Percentiles rank a stretch among this genome's conserved stretches.
These are phyloP conservation scores for Thera britannica DNA, from an alignment of 2,888 invertebrate species.

Conservation along the genomic window DNA sequence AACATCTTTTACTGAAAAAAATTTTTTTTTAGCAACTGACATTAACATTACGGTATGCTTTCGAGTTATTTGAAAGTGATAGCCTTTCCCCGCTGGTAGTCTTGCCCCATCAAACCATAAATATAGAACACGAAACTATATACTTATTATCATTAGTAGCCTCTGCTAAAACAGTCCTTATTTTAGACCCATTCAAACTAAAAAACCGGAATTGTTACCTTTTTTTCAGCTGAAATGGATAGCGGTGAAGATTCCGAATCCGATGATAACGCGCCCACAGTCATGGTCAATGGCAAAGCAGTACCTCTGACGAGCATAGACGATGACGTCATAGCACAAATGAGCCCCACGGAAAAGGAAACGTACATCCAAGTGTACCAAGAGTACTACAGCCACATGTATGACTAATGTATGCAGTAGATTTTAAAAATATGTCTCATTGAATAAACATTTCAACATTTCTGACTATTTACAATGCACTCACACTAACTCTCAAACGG, in stretches of 20 bases:
- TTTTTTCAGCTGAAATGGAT: constrained; percentile 86
- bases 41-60: no score
- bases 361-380: constrained; percentile 97
- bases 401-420: constrained; percentile 82
- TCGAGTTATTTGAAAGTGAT: no score
- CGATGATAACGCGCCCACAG: constrained; percentile 91
- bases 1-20: no score
- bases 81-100: no score
- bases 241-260: constrained; percentile 90
- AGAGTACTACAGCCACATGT: constrained; percentile 96
- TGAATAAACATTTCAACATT: constrained; percentile 23
- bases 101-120: no score
- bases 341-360: constrained; percentile 96
- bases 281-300: constrained; percentile 91
- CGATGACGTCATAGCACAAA: constrained; percentile 93
- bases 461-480: constrained; percentile 7
- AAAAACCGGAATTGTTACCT: no score
- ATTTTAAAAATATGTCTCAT: constrained; percentile 23
- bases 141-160: no score
- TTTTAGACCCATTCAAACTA: no score
- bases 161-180: no score
- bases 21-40: no score
- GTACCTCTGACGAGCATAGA: constrained; percentile 94
- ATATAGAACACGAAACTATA: no score
- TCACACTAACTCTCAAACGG: neutral